Conservation (phyloP, 1,140 invertebrate genomes). For the Lasioglossum albipes region DNA sequence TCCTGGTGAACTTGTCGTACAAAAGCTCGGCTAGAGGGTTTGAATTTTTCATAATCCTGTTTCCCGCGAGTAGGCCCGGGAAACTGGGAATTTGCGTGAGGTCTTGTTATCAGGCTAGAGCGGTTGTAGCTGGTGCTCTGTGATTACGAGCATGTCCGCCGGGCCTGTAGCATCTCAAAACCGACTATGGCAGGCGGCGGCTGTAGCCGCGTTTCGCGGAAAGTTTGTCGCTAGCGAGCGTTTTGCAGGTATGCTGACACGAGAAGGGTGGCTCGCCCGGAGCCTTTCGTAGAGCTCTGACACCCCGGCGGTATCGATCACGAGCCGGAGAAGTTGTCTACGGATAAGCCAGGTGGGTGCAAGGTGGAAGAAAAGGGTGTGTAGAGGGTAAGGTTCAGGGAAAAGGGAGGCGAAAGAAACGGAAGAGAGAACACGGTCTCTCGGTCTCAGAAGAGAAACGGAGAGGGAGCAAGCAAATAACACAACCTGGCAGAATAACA, state of each 20-base stretch:
- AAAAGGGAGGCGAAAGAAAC: background rate
- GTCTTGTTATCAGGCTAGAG: too few relatives aligned
- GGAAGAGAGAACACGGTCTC: background rate
- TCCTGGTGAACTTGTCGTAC: too few relatives aligned
- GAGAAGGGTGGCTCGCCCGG: background rate
- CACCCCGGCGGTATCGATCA: slow-evolving; percentile 48
- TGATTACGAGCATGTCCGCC: too few relatives aligned
- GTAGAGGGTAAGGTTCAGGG: background rate
- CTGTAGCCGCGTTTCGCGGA: background rate
- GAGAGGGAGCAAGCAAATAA: slow-evolving; percentile 57
- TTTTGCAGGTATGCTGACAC: slow-evolving; percentile 18
- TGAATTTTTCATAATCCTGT: too few relatives aligned
- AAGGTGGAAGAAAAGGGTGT: slow-evolving; percentile 6
- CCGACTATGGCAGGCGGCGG: too few relatives aligned
- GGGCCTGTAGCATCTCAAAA: too few relatives aligned
- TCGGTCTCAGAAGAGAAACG: too few relatives aligned
- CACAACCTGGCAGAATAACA: slow-evolving; percentile 69
- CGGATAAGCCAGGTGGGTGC: slow-evolving; percentile 40
- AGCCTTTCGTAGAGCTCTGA: slow-evolving; percentile 8
- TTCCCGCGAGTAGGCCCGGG: too few relatives aligned
- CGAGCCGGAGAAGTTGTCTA: slow-evolving; percentile 28
- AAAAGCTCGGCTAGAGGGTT: too few relatives aligned
- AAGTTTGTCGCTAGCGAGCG: background rate
- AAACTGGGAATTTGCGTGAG: too few relatives aligned
- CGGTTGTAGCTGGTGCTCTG: too few relatives aligned